phyloP scores from a whole-genome alignment of 2,113 vertebrate genomes.

The Campylorhamphus procurvoides region DNA sequence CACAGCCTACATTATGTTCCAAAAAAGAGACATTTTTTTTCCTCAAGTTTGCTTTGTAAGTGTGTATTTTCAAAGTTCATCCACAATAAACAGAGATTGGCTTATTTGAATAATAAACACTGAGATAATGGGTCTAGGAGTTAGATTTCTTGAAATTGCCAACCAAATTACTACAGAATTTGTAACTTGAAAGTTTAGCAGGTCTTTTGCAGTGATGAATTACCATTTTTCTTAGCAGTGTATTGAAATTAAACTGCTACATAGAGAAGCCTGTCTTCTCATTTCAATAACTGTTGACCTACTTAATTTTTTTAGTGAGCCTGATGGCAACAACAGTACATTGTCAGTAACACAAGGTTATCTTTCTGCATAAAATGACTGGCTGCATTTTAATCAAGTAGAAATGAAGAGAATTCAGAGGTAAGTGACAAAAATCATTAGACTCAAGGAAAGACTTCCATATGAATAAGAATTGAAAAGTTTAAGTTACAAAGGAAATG shows the following conservation, averaged over 20 bases:
- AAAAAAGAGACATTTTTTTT: background rate
- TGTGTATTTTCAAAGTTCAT: background rate
- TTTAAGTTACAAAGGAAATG: background rate
- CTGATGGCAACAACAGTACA: background rate
- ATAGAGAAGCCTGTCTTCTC: background rate
- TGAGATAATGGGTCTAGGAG: background rate
- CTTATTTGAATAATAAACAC: constrained; percentile 28
- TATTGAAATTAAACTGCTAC: background rate
- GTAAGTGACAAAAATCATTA: background rate
- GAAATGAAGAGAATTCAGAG: background rate
- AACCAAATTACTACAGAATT: background rate
- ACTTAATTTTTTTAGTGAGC: background rate
- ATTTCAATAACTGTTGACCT: constrained; percentile 27
- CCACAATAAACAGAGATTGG: background rate
- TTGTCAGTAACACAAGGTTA: background rate
- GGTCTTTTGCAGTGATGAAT: background rate
- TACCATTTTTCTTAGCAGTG: constrained; percentile 4
- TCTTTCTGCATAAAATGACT: constrained; percentile 1
- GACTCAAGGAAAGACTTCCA: background rate
- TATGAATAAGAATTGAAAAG: background rate
- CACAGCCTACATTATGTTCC: background rate
- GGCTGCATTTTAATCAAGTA: background rate
- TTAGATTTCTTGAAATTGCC: constrained; percentile 20
- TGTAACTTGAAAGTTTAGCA: background rate
- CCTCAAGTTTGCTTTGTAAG: background rate